Evolutionary conservation across 2,113 vertebrate genomes (phyloP).

Genomic region (Gymnocephalus cernua): DNA sequence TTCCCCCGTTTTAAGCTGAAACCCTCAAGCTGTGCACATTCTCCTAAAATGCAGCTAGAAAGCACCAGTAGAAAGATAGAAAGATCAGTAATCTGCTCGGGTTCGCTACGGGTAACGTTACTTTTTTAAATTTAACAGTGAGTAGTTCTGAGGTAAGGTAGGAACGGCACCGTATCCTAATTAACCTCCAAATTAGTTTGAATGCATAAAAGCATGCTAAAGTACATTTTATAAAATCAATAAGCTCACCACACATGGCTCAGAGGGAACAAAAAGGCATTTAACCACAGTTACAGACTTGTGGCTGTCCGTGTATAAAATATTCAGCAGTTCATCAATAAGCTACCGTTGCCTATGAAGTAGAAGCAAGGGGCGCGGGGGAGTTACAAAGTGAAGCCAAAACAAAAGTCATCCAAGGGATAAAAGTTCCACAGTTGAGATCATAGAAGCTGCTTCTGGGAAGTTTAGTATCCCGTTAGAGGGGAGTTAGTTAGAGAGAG

Average conservation of each 20-base stretch:
- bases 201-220: constrained; percentile 9
- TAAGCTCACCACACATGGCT: constrained; percentile 36
- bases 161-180: not conserved
- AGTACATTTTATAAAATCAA: constrained; percentile 53
- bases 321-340: constrained; percentile 66
- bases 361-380: not conserved
- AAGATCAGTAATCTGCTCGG: not conserved
- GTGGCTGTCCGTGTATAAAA: constrained; percentile 64
- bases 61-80: too few species aligned
- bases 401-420: constrained; percentile 24
- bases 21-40: constrained; percentile 19
- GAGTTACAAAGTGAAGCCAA: constrained; percentile 20
- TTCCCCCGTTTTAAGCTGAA: constrained; percentile 6
- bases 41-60: constrained; percentile 14
- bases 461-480: constrained; percentile 35
- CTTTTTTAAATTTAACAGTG: not conserved
- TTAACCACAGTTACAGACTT: constrained; percentile 69
- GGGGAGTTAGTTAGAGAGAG: constrained; percentile 18
- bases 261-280: constrained; percentile 39
- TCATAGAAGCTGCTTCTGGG: constrained; percentile 26
- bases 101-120: not conserved
- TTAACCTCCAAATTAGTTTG: constrained; percentile 1
- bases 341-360: constrained; percentile 21
- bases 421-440: constrained; percentile 32
- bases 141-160: not conserved